Evolutionary conservation across 2,888 invertebrate genomes (phyloP).

Genomic region (Patella pellucida): DNA sequence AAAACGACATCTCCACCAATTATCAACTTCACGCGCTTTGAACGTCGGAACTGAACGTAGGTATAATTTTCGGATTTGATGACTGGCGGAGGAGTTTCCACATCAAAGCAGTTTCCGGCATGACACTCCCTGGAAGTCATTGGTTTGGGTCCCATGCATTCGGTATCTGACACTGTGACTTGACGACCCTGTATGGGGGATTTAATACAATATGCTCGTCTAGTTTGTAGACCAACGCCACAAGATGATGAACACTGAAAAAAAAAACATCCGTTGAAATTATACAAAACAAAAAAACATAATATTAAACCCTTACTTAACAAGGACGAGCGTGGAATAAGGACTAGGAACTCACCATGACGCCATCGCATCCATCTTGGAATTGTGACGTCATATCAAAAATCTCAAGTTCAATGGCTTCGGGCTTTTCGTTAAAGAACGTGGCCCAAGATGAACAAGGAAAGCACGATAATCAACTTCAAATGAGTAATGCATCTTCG

Average conservation of each 20-base stretch:
- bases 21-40: slow-evolving; percentile 45
- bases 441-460: no score
- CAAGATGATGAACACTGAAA: slow-evolving; percentile 91
- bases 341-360: neutral
- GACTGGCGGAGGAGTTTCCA: slow-evolving; percentile 40
- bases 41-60: slow-evolving; percentile 53
- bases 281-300: neutral
- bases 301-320: no score
- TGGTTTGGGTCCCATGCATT: slow-evolving; percentile 51
- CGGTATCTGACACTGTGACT: slow-evolving; percentile 46
- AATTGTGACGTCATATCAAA: neutral
- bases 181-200: slow-evolving; percentile 38
- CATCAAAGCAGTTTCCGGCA: slow-evolving; percentile 46
- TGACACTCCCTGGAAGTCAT: slow-evolving; percentile 46
- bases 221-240: slow-evolving; percentile 85
- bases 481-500: no score
- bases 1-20: slow-evolving; percentile 52
- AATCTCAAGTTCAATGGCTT: neutral
- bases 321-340: neutral
- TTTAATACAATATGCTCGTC: slow-evolving; percentile 85
- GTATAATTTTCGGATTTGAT: slow-evolving; percentile 51
- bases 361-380: no score
- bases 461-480: no score
- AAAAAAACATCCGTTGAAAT: neutral
- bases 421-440: neutral